Conservation (phyloP, 2,113 vertebrate genomes). For the Zootoca vivipara region DNA sequence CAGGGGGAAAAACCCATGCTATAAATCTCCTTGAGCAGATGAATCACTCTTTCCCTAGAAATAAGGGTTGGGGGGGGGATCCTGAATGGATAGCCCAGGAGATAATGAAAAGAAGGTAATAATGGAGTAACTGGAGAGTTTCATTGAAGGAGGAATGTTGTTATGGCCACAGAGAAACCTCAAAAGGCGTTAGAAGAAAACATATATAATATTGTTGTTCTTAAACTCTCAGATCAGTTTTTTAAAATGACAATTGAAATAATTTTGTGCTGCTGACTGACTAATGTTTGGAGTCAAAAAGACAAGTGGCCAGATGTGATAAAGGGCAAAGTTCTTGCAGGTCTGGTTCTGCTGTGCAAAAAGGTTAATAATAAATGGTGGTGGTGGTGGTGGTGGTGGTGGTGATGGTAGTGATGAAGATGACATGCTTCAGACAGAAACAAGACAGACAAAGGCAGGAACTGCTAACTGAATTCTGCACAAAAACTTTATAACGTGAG, state of each 20-base stretch:
- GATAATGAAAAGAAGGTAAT: constrained; percentile 68
- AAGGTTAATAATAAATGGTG: not conserved
- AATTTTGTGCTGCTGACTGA: not conserved
- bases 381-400: no score
- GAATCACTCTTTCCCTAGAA: constrained; percentile 75
- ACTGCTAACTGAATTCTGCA: not conserved
- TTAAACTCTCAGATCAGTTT: constrained; percentile 5
- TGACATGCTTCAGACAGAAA: not conserved
- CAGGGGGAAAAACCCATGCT: constrained; percentile 58
- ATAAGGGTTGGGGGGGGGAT: constrained; percentile 55
- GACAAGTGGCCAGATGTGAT: not conserved
- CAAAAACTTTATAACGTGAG: no score
- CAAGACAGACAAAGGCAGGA: not conserved
- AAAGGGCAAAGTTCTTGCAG: not conserved
- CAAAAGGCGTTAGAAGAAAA: constrained; percentile 26
- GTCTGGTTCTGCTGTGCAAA: not conserved
- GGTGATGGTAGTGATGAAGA: no score
- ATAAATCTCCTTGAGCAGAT: constrained; percentile 78
- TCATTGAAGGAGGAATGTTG: constrained; percentile 63
- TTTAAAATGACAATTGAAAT: constrained; percentile 24
- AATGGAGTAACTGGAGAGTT: constrained; percentile 66
- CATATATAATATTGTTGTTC: not conserved
- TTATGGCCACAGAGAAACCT: constrained; percentile 53
- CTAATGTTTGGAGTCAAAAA: not conserved
- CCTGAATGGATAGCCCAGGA: constrained; percentile 74